Base-by-base conservation (phyloP, 2,797 vertebrate genomes). In the Sus cebifrons region DNA sequence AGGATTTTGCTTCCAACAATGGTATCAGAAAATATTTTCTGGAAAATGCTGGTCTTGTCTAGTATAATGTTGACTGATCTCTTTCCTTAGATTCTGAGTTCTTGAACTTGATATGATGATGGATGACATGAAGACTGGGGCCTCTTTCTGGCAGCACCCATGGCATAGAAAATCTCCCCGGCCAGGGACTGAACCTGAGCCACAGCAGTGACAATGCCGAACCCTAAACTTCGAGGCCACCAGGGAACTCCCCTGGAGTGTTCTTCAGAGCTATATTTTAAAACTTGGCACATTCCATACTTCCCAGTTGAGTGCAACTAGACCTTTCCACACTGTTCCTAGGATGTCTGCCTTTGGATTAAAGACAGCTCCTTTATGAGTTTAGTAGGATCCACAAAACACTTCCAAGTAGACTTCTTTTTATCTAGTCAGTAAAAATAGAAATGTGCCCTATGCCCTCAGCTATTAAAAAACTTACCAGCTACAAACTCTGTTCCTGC, bases 401-500 rank as follows among this genome's bases (percentile, higher is more conserved):
- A 71, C 27, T 56, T 77, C 56, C 49, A 58, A 54, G 32, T 10
- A 83, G 17, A 85, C n/a, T 32, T 52, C 13, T 75, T 27, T 91
- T 20, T 18, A 71, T n/a, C 9, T 25, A 17, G 25, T 40, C 20
- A 85, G 71, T 44, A 82, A 91, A 91, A 86, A 75, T 0, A 2
- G 71, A 81, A 85, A 86, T 29, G 16, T 52, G 23, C 54, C 27
- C 52, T 0, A 60, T 2, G 20, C 14, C 83, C 58, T 87, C 21
- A 23, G 60, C 11, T 65, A 77, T 32, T 32, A 77, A 77, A 21
- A 58, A 58, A 92, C 95, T 97, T 98, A 99, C 99, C 99, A 82
- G 99, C 99, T 82, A 99, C 97, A 97, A 99, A 99, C 93, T 99
- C 99, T 23, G 99, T 99, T 89, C 99, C 99, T 9, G 99, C 99